Conservation (phyloP, 2,888 invertebrate species). For the Eupithecia pulchellata region DNA sequence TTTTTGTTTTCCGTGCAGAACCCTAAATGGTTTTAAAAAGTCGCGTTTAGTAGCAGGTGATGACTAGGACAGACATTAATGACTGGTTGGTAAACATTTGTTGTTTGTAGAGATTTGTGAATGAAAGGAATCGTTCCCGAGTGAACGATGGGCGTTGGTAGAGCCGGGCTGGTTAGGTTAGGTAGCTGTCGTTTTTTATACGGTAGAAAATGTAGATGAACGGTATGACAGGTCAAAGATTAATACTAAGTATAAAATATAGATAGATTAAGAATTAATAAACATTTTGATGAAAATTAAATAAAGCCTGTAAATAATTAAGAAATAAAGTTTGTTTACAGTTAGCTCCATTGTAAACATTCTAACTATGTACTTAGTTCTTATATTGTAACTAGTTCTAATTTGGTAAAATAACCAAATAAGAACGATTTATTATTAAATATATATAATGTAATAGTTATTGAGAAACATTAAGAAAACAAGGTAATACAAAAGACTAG, state of each 20-base stretch:
- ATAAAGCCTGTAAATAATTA: no score
- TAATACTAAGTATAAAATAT: background rate
- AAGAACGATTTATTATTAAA: no score
- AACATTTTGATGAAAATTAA: no score
- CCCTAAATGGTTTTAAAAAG: conserved; percentile 45
- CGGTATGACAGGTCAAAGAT: background rate
- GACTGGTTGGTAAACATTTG: conserved; percentile 69
- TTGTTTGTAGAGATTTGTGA: conserved; percentile 59
- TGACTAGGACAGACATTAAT: conserved; percentile 64
- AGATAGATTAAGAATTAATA: no score
- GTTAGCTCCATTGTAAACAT: no score
- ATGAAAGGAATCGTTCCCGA: conserved; percentile 18
- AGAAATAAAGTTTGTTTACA: no score
- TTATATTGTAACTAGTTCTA: no score
- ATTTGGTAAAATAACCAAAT: no score
- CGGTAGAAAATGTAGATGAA: background rate
- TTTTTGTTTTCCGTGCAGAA: background rate
- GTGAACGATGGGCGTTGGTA: conserved; percentile 3
- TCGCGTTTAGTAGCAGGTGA: conserved; percentile 45
- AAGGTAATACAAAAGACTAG: no score
- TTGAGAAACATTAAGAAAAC: no score
- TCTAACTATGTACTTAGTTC: no score
- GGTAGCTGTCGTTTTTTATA: background rate
- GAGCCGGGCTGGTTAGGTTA: background rate
- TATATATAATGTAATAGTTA: no score